Evolutionary conservation across 2,888 invertebrate genomes (phyloP).

Genomic region (Nebria brevicollis): DNA sequence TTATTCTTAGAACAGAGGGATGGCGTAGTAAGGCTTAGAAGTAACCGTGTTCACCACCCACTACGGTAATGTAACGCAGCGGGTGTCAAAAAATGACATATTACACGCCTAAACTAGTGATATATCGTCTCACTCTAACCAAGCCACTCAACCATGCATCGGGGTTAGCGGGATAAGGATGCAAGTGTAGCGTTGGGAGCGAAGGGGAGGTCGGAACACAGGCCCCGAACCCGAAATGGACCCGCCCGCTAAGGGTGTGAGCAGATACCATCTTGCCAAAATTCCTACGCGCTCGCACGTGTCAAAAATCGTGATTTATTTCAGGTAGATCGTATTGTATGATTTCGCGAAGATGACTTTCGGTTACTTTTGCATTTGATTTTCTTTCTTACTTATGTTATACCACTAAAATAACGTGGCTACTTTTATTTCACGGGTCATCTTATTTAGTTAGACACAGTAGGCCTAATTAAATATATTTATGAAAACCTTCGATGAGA

Average conservation of each 20-base stretch:
- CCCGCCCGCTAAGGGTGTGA: slow-evolving; percentile 44
- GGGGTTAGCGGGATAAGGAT: slow-evolving; percentile 4
- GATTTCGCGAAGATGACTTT: slow-evolving; percentile 13
- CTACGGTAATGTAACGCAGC: slow-evolving; percentile 56
- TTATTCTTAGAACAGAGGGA: slow-evolving; percentile 1
- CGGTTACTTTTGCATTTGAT: slow-evolving; percentile 31
- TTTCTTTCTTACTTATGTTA: background rate
- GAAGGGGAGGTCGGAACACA: slow-evolving; percentile 46
- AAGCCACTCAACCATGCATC: slow-evolving; percentile 6
- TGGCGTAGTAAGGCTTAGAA: background rate
- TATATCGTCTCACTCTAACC: background rate
- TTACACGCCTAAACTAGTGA: slow-evolving; percentile 52
- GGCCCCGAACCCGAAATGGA: slow-evolving; percentile 4
- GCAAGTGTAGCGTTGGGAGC: slow-evolving; percentile 49
- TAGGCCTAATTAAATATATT: no score
- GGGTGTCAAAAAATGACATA: slow-evolving; percentile 61
- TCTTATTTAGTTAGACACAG: no score
- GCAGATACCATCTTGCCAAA: slow-evolving; percentile 56
- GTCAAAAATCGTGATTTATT: slow-evolving; percentile 36
- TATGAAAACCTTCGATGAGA: no score
- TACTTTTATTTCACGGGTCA: no score
- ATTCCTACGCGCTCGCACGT: slow-evolving; percentile 54
- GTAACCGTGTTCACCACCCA: slow-evolving; percentile 56
- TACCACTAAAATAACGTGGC: no score
- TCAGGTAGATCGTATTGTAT: slow-evolving; percentile 35